Percentiles rank a stretch among this genome's conserved stretches.
phyloP scores from a whole-genome alignment of 23 tunicate genomes.

The Oikopleura dioica region DNA sequence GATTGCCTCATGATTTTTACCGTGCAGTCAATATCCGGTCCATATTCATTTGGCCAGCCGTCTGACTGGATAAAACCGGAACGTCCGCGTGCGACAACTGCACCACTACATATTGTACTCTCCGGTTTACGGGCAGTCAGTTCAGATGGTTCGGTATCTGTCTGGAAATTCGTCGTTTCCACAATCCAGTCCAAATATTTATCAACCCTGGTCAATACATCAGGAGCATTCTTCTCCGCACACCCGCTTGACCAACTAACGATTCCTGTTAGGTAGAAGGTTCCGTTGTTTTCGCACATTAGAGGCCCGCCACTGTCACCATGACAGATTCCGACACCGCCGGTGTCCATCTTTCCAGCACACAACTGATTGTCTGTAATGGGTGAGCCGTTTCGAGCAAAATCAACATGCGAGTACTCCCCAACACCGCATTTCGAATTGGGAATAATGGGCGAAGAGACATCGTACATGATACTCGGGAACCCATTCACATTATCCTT shows the following conservation, averaged over 20 bases:
- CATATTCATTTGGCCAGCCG: too few species aligned
- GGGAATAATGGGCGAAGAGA: background rate
- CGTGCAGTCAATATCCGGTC: too few species aligned
- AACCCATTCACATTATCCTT: background rate
- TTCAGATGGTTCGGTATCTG: background rate
- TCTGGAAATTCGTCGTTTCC: background rate
- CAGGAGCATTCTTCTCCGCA: background rate
- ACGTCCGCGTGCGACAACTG: too few species aligned
- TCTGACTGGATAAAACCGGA: too few species aligned
- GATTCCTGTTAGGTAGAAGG: background rate
- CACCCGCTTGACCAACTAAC: background rate
- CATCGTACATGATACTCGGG: background rate
- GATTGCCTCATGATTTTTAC: too few species aligned
- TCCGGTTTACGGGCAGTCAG: too few species aligned
- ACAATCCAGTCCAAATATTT: background rate
- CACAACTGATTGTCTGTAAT: background rate
- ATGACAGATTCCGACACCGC: background rate
- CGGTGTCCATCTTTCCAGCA: background rate
- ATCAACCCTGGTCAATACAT: background rate
- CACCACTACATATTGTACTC: too few species aligned
- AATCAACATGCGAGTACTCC: background rate
- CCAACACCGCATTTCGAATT: background rate
- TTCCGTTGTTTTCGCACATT: background rate
- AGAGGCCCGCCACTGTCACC: background rate
- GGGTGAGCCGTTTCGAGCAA: background rate